A percentile compares a stretch with the other conserved stretches of the same genome.
Evolutionary conservation across 2,888 invertebrate genomes (phyloP).

Genomic region (Netelia inedita): DNA sequence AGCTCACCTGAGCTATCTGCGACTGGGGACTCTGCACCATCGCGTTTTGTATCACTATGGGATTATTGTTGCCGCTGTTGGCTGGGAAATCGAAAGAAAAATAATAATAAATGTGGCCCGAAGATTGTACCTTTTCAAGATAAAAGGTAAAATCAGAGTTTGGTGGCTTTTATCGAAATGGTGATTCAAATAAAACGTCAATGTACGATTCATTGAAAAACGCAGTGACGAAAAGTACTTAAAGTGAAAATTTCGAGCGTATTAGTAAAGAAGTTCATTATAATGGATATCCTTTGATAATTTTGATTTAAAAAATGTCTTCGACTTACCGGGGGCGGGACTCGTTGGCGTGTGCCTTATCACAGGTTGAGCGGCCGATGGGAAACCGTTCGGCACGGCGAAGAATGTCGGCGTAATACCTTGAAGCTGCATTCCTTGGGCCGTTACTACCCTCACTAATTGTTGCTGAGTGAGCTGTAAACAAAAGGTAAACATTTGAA

Average conservation of each 20-base stretch:
- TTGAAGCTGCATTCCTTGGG: slow-evolving; percentile 88
- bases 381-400: slow-evolving; percentile 84
- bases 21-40: slow-evolving; percentile 84
- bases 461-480: slow-evolving; percentile 86
- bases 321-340: slow-evolving; percentile 82
- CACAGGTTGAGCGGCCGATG: slow-evolving; percentile 82
- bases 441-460: slow-evolving; percentile 88
- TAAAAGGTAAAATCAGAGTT: background rate
- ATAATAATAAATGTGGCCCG: background rate
- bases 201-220: background rate
- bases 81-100: slow-evolving; percentile 72
- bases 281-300: background rate
- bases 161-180: background rate
- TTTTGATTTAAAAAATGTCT: background rate
- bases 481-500: slow-evolving; percentile 49
- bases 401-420: slow-evolving; percentile 84
- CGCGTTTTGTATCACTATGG: slow-evolving; percentile 84
- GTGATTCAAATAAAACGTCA: background rate
- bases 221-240: background rate
- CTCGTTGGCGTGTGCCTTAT: slow-evolving; percentile 84
- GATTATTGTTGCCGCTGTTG: slow-evolving; percentile 80
- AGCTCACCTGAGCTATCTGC: slow-evolving; percentile 79
- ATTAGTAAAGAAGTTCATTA: background rate
- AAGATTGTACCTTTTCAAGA: background rate
- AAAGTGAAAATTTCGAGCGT: background rate